phyloP scores from a whole-genome alignment of 2,113 vertebrate genomes.

The Motacilla tschutschensis region DNA sequence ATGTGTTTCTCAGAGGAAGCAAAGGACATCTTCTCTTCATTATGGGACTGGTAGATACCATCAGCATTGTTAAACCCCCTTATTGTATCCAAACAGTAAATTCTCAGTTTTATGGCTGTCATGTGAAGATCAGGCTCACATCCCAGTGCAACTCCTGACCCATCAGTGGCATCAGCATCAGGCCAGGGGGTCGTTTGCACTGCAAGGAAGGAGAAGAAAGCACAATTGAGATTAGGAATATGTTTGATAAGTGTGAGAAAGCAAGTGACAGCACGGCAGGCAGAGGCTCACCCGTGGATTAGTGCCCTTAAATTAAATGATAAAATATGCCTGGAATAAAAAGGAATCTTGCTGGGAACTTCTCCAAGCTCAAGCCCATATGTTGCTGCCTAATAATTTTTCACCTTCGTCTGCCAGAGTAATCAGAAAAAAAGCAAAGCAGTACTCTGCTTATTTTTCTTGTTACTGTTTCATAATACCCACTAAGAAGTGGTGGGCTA shows the following conservation, averaged over 20 bases:
- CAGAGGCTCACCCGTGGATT: conserved; percentile 32
- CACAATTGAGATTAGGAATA: not conserved
- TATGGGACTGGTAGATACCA: not conserved
- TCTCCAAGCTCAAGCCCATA: conserved; percentile 50
- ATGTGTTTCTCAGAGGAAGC: not conserved
- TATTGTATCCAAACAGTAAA: conserved; percentile 25
- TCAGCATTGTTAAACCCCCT: not conserved
- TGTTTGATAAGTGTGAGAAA: not conserved
- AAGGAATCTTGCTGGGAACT: conserved; percentile 31
- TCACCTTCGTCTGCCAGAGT: conserved; percentile 49
- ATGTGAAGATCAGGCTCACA: conserved; percentile 22
- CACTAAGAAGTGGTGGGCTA: not conserved
- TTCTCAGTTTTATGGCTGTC: conserved; percentile 24
- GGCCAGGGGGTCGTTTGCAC: not conserved
- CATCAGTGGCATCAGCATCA: conserved; percentile 3
- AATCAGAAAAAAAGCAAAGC: conserved; percentile 51
- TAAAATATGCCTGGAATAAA: conserved; percentile 52
- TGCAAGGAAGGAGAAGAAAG: conserved; percentile 7
- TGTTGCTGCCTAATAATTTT: conserved; percentile 60
- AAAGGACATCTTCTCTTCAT: conserved; percentile 2
- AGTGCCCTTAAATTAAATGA: conserved; percentile 45
- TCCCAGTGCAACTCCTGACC: not conserved
- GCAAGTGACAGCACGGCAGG: not conserved
- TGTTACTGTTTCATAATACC: conserved; percentile 25
- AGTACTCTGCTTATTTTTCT: not conserved